Conservation (phyloP, 2,113 vertebrate species). For the Corydoras maculifer region DNA sequence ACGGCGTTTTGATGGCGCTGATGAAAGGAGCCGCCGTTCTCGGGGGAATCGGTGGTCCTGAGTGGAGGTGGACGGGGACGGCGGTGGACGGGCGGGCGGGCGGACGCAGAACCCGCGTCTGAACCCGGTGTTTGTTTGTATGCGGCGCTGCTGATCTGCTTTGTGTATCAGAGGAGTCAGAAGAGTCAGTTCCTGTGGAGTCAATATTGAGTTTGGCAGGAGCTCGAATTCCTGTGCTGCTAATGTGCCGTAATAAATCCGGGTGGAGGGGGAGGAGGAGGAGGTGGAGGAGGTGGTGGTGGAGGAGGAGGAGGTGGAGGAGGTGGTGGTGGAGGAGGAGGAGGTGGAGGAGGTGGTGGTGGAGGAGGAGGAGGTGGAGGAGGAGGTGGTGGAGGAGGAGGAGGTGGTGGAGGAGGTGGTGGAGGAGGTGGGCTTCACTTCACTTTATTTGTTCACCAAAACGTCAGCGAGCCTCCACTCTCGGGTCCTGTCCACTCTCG, state of each 20-base stretch:
- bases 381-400: constrained; percentile 25
- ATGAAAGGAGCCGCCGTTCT: constrained; percentile 8
- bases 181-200: constrained; percentile 32
- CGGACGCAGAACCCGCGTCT: constrained; percentile 2
- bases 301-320: constrained; percentile 24
- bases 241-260: constrained; percentile 38
- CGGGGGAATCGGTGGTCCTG: background rate
- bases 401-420: constrained; percentile 21
- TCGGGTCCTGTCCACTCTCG: constrained; percentile 16
- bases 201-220: constrained; percentile 44
- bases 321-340: constrained; percentile 26
- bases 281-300: background rate
- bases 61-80: background rate
- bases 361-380: constrained; percentile 26
- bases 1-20: background rate
- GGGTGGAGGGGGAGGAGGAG: constrained; percentile 28
- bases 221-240: constrained; percentile 39
- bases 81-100: background rate
- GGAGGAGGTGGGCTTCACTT: constrained; percentile 28
- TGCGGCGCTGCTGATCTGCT: constrained; percentile 28
- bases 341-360: constrained; percentile 28
- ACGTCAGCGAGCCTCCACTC: constrained; percentile 21
- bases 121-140: constrained; percentile 23
- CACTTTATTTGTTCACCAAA: constrained; percentile 32
- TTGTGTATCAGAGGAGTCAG: constrained; percentile 31